phyloP scores from a whole-genome alignment of 2,888 invertebrate species.

The Pachliopta kotzebuea region DNA sequence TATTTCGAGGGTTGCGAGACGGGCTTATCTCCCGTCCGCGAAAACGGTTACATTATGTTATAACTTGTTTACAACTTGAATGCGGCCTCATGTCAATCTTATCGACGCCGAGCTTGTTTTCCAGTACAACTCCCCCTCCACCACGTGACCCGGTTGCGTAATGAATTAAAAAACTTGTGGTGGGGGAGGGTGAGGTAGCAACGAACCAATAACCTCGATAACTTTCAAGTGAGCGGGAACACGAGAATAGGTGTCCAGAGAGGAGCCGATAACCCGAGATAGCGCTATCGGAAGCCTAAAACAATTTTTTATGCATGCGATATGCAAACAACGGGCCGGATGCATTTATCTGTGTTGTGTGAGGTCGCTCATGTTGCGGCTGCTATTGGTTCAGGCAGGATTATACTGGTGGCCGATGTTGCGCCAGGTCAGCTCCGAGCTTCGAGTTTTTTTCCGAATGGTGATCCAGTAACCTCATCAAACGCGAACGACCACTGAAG shows the following conservation, averaged over 20 bases:
- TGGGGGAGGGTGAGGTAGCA: conserved; percentile 22
- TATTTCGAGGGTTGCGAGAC: too few species aligned
- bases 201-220: conserved; percentile 36
- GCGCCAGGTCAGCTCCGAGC: too few species aligned
- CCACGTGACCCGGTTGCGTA: conserved; percentile 17
- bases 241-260: conserved; percentile 35
- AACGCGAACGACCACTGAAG: too few species aligned
- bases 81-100: too few species aligned
- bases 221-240: conserved; percentile 40
- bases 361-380: conserved; percentile 39
- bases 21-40: conserved; percentile 37
- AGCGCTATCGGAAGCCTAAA: conserved; percentile 51
- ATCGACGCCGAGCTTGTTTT: too few species aligned
- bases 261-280: conserved; percentile 39
- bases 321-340: conserved; percentile 59
- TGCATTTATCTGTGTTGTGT: conserved; percentile 60
- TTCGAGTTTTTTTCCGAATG: too few species aligned
- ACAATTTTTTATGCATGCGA: conserved; percentile 36
- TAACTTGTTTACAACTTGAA: too few species aligned
- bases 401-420: too few species aligned
- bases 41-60: conserved; percentile 31
- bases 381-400: conserved; percentile 69
- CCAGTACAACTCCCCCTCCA: too few species aligned
- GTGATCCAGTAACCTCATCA: too few species aligned
- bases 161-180: conserved; percentile 11